Evolutionary conservation across 2,113 vertebrate species (phyloP), one percentile per base, ranked within the genome.

Genomic region (Forbesichthys papilliferus): DNA sequence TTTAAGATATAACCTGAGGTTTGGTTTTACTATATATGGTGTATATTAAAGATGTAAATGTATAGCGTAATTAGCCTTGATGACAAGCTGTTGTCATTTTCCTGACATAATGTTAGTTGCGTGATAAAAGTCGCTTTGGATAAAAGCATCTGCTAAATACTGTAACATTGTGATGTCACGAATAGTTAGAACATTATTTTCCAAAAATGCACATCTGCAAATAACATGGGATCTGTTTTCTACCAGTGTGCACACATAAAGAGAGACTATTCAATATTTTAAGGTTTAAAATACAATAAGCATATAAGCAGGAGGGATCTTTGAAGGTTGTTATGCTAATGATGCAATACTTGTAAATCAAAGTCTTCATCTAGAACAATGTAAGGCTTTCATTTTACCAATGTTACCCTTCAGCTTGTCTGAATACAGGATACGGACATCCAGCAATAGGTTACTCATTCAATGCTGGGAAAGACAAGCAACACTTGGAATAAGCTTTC

Each of bases 401-500:
- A 18, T 36, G 2, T 75, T 69, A 66, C 64, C 20, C 55, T 70
- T 79, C 79, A 75, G 77, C 79, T 86, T 78, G 71, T 67, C 77
- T 27, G 52, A 75, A 73, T 73, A 66, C 59, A 27, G 27, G 53
- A 76, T 69, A 69, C 74, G 77, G 57, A 67, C 71, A 80, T 64
- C 68, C 27, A 10, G 55, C 11, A 64, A 51, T 61, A 51, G 27
- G 27, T 47, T 59, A 48, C 69, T 71, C 71, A 64, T 42, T 69
- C 72, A 70, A n/a, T 9, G 72, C 69, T 78, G 77, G 71, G 54
- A 79, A 69, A 75, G 74, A 83, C 9, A 36, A 79, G 62, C 58
- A 77, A 73, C 59, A 69, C 78, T 65, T 69, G 75, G 86, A 77
- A 83, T 75, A 42, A 84, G 86, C 84, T 64, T 87, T 79, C 84